A percentile compares a stretch with the other conserved stretches of the same genome.
Evolutionary conservation across 2,113 vertebrate species (phyloP).

Genomic region (Pomatorhinus ruficollis): DNA sequence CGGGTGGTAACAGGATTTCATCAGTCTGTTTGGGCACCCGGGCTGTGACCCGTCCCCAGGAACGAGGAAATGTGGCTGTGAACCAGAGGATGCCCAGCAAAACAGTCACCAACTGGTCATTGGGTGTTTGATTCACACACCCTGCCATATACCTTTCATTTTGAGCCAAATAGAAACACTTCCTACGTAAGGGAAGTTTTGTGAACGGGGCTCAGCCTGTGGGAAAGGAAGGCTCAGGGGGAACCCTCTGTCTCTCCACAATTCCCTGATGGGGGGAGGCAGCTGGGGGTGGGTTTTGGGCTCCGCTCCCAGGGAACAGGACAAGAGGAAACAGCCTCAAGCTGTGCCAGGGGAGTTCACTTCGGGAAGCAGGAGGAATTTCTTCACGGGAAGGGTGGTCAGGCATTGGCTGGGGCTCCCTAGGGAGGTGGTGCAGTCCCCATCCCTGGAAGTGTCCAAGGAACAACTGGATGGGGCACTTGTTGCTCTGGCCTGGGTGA

Average conservation of each 20-base stretch:
- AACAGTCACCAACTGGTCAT: accelerated
- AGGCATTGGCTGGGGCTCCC: not conserved
- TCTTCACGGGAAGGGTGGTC: not conserved
- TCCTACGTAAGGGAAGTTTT: not conserved
- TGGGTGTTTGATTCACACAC: not conserved
- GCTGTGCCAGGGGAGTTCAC: not conserved
- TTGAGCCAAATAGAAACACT: not conserved
- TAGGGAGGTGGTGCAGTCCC: not conserved
- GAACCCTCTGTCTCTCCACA: not conserved
- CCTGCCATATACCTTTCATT: accelerated
- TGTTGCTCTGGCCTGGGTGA: not conserved
- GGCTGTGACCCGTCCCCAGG: not conserved
- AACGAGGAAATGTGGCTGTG: accelerated
- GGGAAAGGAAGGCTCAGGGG: not conserved
- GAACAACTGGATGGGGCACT: not conserved
- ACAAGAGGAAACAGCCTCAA: not conserved
- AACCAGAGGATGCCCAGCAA: accelerated
- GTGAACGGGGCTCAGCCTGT: not conserved
- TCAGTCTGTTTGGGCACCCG: not conserved
- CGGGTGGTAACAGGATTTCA: not conserved
- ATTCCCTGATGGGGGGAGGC: not conserved
- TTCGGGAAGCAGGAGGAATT: not conserved
- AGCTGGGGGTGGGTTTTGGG: accelerated
- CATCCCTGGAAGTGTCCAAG: not conserved
- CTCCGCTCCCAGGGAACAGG: not conserved